A percentile compares a stretch with the other conserved stretches of the same genome.
phyloP scores from a whole-genome alignment of 2,113 vertebrate species.

The Mormoops blainvillei region DNA sequence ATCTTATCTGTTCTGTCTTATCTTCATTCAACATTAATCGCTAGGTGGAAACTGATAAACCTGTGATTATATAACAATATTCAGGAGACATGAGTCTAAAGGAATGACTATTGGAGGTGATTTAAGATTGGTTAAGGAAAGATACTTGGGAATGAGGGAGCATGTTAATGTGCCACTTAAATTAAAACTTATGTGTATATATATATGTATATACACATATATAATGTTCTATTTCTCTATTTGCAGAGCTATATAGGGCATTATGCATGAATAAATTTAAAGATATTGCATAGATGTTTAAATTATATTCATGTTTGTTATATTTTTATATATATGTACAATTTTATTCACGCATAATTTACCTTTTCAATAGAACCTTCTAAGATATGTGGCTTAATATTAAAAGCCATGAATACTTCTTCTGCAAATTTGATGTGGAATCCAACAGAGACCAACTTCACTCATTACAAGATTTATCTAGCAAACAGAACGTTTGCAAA shows the following conservation, averaged over 20 bases:
- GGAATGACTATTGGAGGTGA: neutral
- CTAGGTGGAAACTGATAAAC: neutral
- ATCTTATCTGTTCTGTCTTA: neutral
- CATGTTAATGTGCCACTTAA: neutral
- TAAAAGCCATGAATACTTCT: slow-evolving; percentile 80
- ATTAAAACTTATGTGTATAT: neutral
- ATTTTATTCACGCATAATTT: neutral
- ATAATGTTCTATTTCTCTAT: neutral
- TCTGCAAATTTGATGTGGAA: slow-evolving; percentile 85
- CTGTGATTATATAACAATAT: neutral
- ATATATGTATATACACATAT: too few species aligned
- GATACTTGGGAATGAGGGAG: neutral
- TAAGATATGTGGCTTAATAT: slow-evolving; percentile 80
- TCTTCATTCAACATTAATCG: neutral
- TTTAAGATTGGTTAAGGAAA: neutral
- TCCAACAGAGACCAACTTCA: slow-evolving; percentile 80
- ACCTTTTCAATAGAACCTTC: slow-evolving; percentile 79
- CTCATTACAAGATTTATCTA: slow-evolving; percentile 84
- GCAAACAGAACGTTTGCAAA: slow-evolving; percentile 77
- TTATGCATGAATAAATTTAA: neutral
- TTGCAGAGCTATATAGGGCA: neutral
- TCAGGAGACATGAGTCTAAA: neutral
- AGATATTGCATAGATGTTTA: neutral
- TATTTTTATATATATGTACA: neutral
- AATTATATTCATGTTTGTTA: slow-evolving; percentile 1